These are phyloP conservation scores for Drosophila putrida DNA, from an alignment of 2,888 invertebrate genomes.

Conservation along the genomic window DNA sequence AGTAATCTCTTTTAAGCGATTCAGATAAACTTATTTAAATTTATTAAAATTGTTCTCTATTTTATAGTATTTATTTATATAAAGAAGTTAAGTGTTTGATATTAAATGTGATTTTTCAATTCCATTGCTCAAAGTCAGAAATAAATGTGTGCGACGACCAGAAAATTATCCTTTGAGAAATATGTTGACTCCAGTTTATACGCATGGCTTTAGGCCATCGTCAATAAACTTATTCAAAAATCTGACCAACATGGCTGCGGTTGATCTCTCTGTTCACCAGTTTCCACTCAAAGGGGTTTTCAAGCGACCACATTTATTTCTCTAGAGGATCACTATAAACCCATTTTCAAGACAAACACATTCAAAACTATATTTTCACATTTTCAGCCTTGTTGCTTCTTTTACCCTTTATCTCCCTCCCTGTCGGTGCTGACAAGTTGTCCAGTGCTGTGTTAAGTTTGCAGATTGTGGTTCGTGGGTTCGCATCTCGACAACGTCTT, in stretches of 20 bases:
- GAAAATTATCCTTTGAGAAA: conserved; percentile 12
- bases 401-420: neutral
- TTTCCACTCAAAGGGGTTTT: conserved; percentile 18
- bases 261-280: conserved; percentile 42
- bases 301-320: conserved; percentile 31
- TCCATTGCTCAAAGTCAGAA: no score
- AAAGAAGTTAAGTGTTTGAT: no score
- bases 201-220: conserved; percentile 29
- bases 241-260: conserved; percentile 26
- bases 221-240: conserved; percentile 62
- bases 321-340: conserved; percentile 70
- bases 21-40: no score
- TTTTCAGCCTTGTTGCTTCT: conserved; percentile 26
- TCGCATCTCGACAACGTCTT: conserved; percentile 67
- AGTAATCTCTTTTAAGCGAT: no score
- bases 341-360: conserved; percentile 57
- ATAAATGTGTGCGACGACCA: no score
- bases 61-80: no score
- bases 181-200: conserved; percentile 4
- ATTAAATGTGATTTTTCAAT: no score
- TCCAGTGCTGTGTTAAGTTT: conserved; percentile 66
- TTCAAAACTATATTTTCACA: conserved; percentile 52
- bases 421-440: conserved; percentile 22
- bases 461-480: conserved; percentile 69
- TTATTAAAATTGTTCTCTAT: no score